These are phyloP conservation scores for Eumacrocentrus americanus DNA, from an alignment of 2,888 invertebrate genomes.

Conservation along the genomic window DNA sequence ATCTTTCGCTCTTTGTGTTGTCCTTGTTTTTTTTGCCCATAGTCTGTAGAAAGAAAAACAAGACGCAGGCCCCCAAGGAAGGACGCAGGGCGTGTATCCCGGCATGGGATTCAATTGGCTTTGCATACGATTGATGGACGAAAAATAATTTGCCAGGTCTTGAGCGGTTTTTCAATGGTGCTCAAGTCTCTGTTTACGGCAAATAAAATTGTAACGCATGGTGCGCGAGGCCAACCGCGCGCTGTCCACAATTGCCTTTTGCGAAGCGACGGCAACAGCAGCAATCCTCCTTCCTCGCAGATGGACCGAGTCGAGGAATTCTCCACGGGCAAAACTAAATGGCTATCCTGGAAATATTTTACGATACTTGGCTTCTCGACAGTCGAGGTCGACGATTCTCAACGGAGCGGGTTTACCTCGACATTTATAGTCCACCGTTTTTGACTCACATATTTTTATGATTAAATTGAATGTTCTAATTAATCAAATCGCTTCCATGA, in stretches of 20 bases:
- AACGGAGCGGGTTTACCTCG: background rate
- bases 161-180: slow-evolving; percentile 41
- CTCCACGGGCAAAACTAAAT: background rate
- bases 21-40: background rate
- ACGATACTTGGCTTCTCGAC: background rate
- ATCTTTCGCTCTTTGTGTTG: background rate
- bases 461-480: background rate
- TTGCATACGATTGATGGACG: no score
- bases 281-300: slow-evolving; percentile 24
- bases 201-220: slow-evolving; percentile 39
- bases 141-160: background rate
- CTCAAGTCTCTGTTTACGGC: no score
- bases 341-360: slow-evolving; percentile 1
- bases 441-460: background rate
- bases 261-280: no score
- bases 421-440: background rate
- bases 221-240: slow-evolving; percentile 39
- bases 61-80: no score
- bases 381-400: background rate
- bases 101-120: no score
- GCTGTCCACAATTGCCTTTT: slow-evolving; percentile 42
- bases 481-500: background rate
- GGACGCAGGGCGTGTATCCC: no score
- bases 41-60: no score
- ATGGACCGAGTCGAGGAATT: slow-evolving; percentile 24